A percentile compares a stretch with the other conserved stretches of the same genome.
Evolutionary conservation across 1,140 invertebrate genomes (phyloP).

Genomic region (Saccostrea glomerata): DNA sequence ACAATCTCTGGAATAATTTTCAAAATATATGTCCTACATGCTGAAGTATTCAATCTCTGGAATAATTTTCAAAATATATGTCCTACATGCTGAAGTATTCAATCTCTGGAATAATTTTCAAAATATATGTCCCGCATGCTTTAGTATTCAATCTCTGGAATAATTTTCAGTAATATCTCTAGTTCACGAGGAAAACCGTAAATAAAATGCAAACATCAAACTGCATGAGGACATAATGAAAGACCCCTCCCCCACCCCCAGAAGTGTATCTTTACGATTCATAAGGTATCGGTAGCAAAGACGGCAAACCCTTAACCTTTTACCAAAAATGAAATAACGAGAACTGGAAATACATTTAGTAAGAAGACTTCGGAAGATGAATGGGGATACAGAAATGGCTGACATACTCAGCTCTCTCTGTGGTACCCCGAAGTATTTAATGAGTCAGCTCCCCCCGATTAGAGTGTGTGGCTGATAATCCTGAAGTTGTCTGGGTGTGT

Average conservation of each 20-base stretch:
- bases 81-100: not conserved
- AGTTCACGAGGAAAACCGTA: too few species aligned
- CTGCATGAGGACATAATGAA: too few species aligned
- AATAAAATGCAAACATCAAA: too few species aligned
- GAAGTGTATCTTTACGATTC: too few species aligned
- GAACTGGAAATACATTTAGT: too few species aligned
- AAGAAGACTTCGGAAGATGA: too few species aligned
- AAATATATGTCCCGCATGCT: not conserved
- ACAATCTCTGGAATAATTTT: not conserved
- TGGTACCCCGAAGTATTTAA: not conserved
- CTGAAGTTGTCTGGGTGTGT: slow-evolving; percentile 21
- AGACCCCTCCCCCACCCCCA: too few species aligned
- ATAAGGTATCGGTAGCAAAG: too few species aligned
- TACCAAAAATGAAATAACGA: too few species aligned
- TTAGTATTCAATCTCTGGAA: not conserved
- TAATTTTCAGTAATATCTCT: not conserved
- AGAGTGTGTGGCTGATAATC: not conserved
- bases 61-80: not conserved
- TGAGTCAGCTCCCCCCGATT: not conserved
- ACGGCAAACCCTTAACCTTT: too few species aligned
- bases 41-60: not conserved
- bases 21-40: not conserved
- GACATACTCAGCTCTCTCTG: not conserved
- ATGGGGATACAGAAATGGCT: not conserved
- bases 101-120: not conserved